A percentile compares a stretch with the other conserved stretches of the same genome.
These are phyloP conservation scores for Pomatostomus ruficeps DNA, from an alignment of 2,113 vertebrate species.

Conservation along the genomic window DNA sequence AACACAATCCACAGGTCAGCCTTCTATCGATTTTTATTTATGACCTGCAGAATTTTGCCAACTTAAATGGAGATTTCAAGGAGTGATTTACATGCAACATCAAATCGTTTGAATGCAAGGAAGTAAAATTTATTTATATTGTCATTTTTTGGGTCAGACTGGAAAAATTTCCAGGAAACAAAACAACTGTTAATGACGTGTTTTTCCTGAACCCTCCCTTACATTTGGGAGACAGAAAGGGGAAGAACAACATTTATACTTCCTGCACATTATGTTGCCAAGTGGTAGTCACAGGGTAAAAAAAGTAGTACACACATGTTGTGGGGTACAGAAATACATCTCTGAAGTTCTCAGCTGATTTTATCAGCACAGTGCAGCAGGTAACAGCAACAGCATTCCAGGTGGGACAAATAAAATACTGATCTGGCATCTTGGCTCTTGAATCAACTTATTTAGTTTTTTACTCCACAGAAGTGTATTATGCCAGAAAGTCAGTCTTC, in stretches of 20 bases:
- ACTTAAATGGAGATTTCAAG: background rate
- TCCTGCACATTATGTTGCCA: slow-evolving; percentile 9
- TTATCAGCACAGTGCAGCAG: background rate
- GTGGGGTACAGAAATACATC: background rate
- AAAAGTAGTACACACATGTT: background rate
- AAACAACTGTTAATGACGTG: slow-evolving; percentile 19
- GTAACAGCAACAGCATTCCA: background rate
- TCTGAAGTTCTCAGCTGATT: background rate
- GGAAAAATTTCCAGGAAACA: slow-evolving; percentile 35
- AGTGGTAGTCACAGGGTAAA: background rate
- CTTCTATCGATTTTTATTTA: background rate
- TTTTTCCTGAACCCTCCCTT: slow-evolving; percentile 42
- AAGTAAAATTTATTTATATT: background rate
- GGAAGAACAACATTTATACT: slow-evolving; percentile 39
- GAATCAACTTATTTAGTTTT: background rate
- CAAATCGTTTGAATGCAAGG: background rate
- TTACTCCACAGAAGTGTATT: background rate
- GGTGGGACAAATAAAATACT: background rate
- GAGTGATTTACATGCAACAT: background rate
- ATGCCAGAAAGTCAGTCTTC: background rate
- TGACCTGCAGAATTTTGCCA: background rate
- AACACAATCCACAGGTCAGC: background rate
- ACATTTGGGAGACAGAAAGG: slow-evolving; percentile 27
- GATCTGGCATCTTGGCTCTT: background rate
- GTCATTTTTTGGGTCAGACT: background rate